phyloP scores from a whole-genome alignment of 2,888 invertebrate species.

The Athalia rosae region DNA sequence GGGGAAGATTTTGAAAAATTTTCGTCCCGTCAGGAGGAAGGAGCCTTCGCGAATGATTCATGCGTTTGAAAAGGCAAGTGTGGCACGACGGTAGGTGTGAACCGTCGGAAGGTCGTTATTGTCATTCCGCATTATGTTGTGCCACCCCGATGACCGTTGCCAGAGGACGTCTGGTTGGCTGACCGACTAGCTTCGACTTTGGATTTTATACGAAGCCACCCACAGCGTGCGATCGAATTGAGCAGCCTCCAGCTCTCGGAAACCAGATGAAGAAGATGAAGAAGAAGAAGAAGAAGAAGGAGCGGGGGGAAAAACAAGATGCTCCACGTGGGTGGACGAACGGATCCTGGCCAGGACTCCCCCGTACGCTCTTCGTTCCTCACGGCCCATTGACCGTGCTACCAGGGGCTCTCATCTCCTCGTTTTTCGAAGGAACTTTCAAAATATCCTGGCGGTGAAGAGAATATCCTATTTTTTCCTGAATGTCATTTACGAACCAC shows the following conservation, averaged over 20 bases:
- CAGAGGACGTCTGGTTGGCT: neutral
- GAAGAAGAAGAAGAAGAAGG: conserved; percentile 22
- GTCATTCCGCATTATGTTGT: conserved; percentile 47
- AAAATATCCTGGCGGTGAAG: too few relatives aligned
- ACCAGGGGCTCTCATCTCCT: conserved; percentile 29
- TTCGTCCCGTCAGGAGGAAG: too few relatives aligned
- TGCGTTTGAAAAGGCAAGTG: conserved; percentile 32
- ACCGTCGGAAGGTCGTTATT: conserved; percentile 57
- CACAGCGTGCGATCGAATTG: conserved; percentile 47
- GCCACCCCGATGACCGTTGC: conserved; percentile 6
- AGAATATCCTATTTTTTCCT: too few relatives aligned
- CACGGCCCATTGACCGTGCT: conserved; percentile 32
- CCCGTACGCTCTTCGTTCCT: conserved; percentile 26
- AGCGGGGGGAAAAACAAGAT: conserved; percentile 5
- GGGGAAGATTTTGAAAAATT: too few relatives aligned
- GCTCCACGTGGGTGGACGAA: conserved; percentile 30
- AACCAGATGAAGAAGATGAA: conserved; percentile 8
- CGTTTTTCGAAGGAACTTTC: neutral
- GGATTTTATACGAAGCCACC: conserved; percentile 47
- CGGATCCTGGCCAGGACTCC: neutral
- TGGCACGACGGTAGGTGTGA: conserved; percentile 58
- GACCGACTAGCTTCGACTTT: too few relatives aligned
- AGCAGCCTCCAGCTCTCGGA: conserved; percentile 22
- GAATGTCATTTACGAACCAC: too few relatives aligned
- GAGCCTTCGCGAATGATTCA: too few relatives aligned